A percentile compares a stretch with the other conserved stretches of the same genome.
Conservation (phyloP, 2,113 vertebrate species). For the Marcusenius ussheri region DNA sequence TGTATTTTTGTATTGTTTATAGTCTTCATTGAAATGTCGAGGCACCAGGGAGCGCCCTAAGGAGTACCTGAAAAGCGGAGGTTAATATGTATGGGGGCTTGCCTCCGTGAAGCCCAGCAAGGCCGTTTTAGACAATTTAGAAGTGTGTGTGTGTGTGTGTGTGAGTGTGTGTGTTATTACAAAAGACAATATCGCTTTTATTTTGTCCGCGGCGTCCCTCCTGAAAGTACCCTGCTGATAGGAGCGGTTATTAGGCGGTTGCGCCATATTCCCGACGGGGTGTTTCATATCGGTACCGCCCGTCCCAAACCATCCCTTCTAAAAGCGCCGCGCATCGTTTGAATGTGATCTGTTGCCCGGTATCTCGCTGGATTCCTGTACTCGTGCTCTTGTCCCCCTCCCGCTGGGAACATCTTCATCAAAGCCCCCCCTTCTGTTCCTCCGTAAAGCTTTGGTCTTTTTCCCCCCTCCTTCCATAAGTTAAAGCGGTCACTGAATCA, state of each 20-base stretch:
- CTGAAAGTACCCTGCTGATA: neutral
- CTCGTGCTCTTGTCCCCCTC: neutral
- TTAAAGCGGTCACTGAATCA: neutral
- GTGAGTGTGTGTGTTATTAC: neutral
- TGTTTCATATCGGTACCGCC: neutral
- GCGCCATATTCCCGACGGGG: neutral
- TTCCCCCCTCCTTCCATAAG: neutral
- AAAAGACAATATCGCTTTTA: neutral
- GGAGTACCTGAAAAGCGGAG: neutral
- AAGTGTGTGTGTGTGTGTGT: neutral
- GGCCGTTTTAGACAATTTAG: neutral
- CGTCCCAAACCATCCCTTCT: neutral
- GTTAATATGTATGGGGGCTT: neutral
- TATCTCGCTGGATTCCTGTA: neutral
- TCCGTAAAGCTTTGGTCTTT: neutral
- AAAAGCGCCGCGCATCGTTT: neutral
- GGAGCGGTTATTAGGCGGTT: neutral
- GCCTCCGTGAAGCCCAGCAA: neutral
- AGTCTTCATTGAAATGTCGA: slow-evolving; percentile 8
- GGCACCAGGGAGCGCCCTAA: neutral
- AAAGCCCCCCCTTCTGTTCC: neutral
- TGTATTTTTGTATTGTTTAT: neutral
- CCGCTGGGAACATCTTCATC: neutral
- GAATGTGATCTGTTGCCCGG: neutral
- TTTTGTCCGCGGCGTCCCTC: neutral